Conservation (phyloP, 2,797 vertebrate genomes). For the Meriones psammophilus region DNA sequence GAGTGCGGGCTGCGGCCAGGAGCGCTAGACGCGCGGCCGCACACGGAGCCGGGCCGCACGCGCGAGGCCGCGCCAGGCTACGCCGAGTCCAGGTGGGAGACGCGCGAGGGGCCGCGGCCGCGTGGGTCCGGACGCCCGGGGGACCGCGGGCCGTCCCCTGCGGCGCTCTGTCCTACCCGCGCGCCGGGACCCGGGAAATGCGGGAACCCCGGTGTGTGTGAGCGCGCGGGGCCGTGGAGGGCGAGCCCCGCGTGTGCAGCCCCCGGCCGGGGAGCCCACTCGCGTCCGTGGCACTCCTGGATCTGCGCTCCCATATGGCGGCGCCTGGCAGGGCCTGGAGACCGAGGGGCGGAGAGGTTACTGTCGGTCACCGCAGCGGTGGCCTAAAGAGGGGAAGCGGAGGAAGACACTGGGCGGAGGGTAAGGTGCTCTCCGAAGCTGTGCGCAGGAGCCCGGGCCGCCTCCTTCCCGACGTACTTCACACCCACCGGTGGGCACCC, state of each 20-base stretch:
- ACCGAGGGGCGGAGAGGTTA: conserved; percentile 58
- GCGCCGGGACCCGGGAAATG: not conserved
- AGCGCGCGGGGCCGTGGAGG: not conserved
- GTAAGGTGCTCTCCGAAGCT: not conserved
- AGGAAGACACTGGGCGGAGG: not conserved
- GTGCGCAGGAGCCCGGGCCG: not conserved
- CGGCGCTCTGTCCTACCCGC: not conserved
- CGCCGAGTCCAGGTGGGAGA: conserved; percentile 88
- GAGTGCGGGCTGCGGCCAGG: conserved; percentile 58
- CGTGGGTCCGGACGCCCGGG: not conserved
- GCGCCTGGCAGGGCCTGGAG: conserved; percentile 35
- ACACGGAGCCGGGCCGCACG: conserved; percentile 12
- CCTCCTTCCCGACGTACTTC: not conserved
- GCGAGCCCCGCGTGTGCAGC: not conserved
- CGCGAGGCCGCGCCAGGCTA: conserved; percentile 80
- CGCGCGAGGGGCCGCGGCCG: conserved; percentile 37
- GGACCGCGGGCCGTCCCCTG: not conserved
- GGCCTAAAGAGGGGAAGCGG: not conserved
- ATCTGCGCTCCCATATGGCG: conserved; percentile 77
- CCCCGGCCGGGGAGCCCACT: not conserved
- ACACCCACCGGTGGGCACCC: not conserved
- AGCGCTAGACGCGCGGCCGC: conserved; percentile 53
- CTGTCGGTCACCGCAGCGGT: conserved; percentile 57
- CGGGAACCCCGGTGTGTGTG: not conserved
- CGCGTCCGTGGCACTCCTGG: not conserved